Conservation (phyloP, 2,113 vertebrate genomes). For the Odocoileus virginianus region DNA sequence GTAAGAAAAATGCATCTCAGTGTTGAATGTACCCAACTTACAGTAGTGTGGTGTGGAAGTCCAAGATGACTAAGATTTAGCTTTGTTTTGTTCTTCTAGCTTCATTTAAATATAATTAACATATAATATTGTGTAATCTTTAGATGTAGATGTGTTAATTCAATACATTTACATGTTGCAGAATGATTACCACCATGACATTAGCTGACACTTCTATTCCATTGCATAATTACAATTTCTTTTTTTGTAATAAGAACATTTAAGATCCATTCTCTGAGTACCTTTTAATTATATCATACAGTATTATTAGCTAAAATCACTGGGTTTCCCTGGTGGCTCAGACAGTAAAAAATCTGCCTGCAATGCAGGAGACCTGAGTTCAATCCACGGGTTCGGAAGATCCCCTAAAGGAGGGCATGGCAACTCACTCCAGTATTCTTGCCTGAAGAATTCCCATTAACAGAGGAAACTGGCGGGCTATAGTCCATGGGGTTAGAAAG, state of each 20-base stretch:
- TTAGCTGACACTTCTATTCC: background rate
- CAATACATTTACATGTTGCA: background rate
- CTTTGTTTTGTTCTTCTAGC: background rate
- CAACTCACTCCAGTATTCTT: background rate
- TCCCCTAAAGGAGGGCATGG: background rate
- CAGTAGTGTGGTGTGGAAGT: background rate
- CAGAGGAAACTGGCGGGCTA: background rate
- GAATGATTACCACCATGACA: background rate
- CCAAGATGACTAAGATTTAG: background rate
- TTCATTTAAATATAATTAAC: background rate
- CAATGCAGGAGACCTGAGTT: background rate
- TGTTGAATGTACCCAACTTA: background rate
- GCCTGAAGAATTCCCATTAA: background rate
- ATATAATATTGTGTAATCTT: background rate
- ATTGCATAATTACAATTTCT: background rate
- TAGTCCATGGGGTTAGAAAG: background rate
- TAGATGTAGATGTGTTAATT: background rate
- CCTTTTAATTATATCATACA: background rate
- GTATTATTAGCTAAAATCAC: background rate
- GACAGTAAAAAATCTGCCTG: background rate
- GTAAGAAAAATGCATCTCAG: background rate
- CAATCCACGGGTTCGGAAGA: fast-evolving
- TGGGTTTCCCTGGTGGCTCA: background rate
- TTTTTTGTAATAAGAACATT: background rate
- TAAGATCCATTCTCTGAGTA: background rate